Evolutionary conservation across 2,888 invertebrate species (phyloP).

Genomic region (Acronicta aceris): DNA sequence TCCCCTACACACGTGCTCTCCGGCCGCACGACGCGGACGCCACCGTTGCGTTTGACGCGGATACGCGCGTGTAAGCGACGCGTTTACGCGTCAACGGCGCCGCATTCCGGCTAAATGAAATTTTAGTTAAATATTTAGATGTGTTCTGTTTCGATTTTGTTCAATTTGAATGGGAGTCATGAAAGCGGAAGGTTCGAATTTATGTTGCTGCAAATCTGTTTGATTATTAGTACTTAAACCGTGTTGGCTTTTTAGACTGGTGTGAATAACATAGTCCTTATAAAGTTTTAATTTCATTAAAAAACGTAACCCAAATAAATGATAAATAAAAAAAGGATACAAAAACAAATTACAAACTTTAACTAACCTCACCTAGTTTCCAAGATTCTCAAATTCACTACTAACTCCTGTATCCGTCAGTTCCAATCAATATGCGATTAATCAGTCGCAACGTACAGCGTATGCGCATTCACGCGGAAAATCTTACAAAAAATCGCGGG

Average conservation of each 20-base stretch:
- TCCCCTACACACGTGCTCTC: conserved; percentile 35
- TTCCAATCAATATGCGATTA: conserved; percentile 87
- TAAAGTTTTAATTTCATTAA: background rate
- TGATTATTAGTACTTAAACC: background rate
- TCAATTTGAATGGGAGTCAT: conserved; percentile 25
- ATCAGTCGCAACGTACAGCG: conserved; percentile 82
- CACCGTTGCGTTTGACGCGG: conserved; percentile 62
- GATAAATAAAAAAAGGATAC: background rate
- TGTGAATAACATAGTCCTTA: no score
- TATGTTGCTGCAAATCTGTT: conserved; percentile 7
- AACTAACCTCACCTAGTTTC: conserved; percentile 39
- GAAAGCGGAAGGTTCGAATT: conserved; percentile 32
- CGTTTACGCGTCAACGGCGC: conserved; percentile 57
- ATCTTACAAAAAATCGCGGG: conserved; percentile 87
- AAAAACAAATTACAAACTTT: conserved; percentile 14
- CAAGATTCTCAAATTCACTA: conserved; percentile 29
- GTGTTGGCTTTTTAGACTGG: background rate
- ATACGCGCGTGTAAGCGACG: conserved; percentile 59
- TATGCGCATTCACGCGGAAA: conserved; percentile 84
- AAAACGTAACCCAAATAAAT: no score
- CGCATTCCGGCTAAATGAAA: conserved; percentile 50
- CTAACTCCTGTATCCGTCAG: conserved; percentile 67
- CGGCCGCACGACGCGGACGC: conserved; percentile 9
- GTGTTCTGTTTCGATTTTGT: conserved; percentile 40
- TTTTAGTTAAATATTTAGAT: conserved; percentile 49